Conservation (phyloP, 37 sponge, comb jelly and placozoan genomes). For the Amphimedon queenslandica region DNA sequence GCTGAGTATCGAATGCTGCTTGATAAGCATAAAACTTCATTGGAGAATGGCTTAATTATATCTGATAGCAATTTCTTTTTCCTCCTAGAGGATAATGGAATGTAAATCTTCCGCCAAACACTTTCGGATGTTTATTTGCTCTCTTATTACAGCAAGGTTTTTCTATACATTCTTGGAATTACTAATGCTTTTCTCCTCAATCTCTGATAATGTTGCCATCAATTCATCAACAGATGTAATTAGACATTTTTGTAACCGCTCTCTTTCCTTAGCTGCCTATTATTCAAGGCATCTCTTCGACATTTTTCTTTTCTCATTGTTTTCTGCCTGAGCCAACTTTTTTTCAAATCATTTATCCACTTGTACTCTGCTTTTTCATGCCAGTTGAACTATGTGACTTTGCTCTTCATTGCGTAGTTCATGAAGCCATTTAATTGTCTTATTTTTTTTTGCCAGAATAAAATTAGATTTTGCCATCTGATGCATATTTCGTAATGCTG, state of each 20-base stretch:
- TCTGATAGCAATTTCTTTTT: too few relatives aligned
- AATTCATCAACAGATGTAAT: conserved; percentile 34
- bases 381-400: too few relatives aligned
- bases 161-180: conserved; percentile 30
- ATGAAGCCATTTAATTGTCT: too few relatives aligned
- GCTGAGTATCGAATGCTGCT: too few relatives aligned
- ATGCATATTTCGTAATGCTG: conserved; percentile 16
- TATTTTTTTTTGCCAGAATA: conserved; percentile 23
- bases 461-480: conserved; percentile 28
- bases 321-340: conserved; percentile 2
- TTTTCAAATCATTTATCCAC: background rate
- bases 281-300: conserved; percentile 34
- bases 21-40: too few relatives aligned
- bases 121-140: too few relatives aligned
- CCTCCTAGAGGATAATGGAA: too few relatives aligned
- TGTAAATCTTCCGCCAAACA: too few relatives aligned
- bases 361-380: too few relatives aligned
- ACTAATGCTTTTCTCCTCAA: conserved; percentile 42
- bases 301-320: conserved; percentile 27
- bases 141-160: conserved; percentile 16
- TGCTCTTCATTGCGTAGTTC: too few relatives aligned
- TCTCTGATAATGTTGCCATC: conserved; percentile 28
- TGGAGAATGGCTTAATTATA: too few relatives aligned
- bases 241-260: conserved; percentile 26
- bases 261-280: conserved; percentile 20